Evolutionary conservation across 2,113 vertebrate genomes (phyloP).

Genomic region (Australoheros scitulus): DNA sequence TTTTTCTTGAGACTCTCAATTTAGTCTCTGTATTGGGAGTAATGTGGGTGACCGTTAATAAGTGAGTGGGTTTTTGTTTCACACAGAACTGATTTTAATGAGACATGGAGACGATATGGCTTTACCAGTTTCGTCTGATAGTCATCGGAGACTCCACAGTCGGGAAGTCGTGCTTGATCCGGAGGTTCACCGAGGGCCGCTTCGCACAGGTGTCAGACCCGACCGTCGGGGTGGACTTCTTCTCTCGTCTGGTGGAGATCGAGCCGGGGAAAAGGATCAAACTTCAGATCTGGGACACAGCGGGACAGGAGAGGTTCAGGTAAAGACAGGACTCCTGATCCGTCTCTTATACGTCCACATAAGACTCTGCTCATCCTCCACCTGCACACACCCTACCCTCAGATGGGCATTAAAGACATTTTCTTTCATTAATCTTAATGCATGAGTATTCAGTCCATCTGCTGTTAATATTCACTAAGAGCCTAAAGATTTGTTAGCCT

Average conservation of each 20-base stretch:
- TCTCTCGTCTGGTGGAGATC: conserved; percentile 94
- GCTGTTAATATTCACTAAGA: not conserved
- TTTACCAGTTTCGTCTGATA: conserved; percentile 96
- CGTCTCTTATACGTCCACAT: not conserved
- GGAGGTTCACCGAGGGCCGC: conserved; percentile 93
- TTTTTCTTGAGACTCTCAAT: not conserved
- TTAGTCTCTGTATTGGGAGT: not conserved
- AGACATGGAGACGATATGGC: conserved; percentile 96
- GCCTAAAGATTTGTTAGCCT: not conserved
- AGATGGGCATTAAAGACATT: not conserved
- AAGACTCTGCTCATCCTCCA: not conserved
- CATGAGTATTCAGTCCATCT: not conserved
- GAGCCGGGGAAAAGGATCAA: conserved; percentile 95
- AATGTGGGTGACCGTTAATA: not conserved
- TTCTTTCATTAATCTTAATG: not conserved
- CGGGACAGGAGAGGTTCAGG: conserved; percentile 92
- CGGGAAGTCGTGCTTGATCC: conserved; percentile 94
- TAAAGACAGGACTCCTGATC: conserved; percentile 37
- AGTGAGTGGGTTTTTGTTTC: not conserved
- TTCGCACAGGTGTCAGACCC: conserved; percentile 95
- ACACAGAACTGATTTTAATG: conserved; percentile 46
- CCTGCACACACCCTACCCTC: not conserved
- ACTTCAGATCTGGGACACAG: conserved; percentile 92
- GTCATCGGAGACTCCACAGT: conserved; percentile 96
- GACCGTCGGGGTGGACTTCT: conserved; percentile 96